Evolutionary conservation across 2,888 invertebrate genomes (phyloP).

Genomic region (Cryptosula pallasiana): DNA sequence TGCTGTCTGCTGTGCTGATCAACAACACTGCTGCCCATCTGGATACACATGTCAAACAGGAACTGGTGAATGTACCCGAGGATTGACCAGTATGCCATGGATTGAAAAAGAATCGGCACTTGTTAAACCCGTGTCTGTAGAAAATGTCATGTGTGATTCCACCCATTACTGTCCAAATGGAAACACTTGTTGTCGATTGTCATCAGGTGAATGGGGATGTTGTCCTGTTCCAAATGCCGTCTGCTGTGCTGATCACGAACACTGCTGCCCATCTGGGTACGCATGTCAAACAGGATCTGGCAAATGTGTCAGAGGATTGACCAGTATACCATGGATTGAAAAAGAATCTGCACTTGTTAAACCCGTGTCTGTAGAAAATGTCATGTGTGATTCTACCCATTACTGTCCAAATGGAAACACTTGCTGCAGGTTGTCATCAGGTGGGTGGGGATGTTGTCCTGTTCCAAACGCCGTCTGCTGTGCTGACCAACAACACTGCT

Average conservation of each 20-base stretch:
- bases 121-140: neutral
- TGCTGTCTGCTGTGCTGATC: constrained; percentile 36
- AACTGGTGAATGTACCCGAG: constrained; percentile 32
- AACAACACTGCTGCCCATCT: constrained; percentile 35
- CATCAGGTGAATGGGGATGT: constrained; percentile 38
- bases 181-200: constrained; percentile 40
- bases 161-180: constrained; percentile 32
- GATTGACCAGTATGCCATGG: neutral
- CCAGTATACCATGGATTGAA: neutral
- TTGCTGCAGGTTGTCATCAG: constrained; percentile 37
- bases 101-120: constrained; percentile 1
- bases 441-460: constrained; percentile 46
- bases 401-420: constrained; percentile 35
- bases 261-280: constrained; percentile 36
- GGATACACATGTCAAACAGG: constrained; percentile 31
- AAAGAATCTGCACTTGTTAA: constrained; percentile 16
- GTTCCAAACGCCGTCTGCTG: constrained; percentile 36
- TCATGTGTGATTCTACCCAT: constrained; percentile 21
- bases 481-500: constrained; percentile 36
- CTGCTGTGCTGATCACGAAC: constrained; percentile 36
- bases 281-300: constrained; percentile 41
- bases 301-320: constrained; percentile 25
- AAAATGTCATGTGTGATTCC: constrained; percentile 16
- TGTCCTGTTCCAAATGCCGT: constrained; percentile 39
- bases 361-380: neutral